phyloP scores from a whole-genome alignment of 2,797 vertebrate species.

The Acrocephalus scirpaceus region DNA sequence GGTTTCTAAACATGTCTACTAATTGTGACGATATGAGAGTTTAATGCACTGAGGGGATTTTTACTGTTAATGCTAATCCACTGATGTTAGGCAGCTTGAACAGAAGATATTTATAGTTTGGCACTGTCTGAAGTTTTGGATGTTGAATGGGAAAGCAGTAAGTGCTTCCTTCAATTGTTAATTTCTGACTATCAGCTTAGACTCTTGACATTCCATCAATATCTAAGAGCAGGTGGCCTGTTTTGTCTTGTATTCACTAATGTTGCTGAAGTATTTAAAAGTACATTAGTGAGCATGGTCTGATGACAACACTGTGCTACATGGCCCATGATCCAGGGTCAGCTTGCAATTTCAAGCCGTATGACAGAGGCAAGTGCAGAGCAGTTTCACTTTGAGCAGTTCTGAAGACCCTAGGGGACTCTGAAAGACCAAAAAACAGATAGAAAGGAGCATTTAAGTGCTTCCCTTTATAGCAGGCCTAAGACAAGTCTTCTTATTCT shows the following conservation, averaged over 20 bases:
- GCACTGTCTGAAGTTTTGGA: not conserved
- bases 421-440: not conserved
- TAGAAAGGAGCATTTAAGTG: not conserved
- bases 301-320: not conserved
- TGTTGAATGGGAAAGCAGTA: not conserved
- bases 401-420: not conserved
- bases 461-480: not conserved
- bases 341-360: not conserved
- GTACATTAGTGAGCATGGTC: not conserved
- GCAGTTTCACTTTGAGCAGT: not conserved
- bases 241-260: not conserved
- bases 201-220: not conserved
- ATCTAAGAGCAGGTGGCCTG: slow-evolving; percentile 1
- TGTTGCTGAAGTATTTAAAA: slow-evolving; percentile 2
- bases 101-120: slow-evolving; percentile 20
- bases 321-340: not conserved
- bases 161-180: not conserved
- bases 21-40: not conserved
- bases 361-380: not conserved
- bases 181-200: not conserved
- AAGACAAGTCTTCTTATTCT: not conserved
- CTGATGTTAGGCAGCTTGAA: not conserved
- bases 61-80: not conserved
- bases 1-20: not conserved
- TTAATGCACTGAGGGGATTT: not conserved